Evolutionary conservation across 2,888 invertebrate genomes (phyloP).

Genomic region (Eupsilia transversa): DNA sequence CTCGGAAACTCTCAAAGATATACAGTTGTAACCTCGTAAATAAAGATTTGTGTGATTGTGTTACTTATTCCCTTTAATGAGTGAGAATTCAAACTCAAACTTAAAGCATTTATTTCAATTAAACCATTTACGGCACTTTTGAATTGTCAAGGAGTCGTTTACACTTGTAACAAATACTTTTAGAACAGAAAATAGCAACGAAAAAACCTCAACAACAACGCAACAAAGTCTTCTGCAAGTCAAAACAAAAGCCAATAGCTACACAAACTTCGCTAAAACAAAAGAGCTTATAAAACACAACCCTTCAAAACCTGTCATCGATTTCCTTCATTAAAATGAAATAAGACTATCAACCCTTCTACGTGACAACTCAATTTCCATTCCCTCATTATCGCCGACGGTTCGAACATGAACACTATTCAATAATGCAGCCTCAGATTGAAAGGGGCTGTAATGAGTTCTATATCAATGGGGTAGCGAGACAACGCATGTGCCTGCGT

Average conservation of each 20-base stretch:
- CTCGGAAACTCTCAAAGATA: too few relatives aligned
- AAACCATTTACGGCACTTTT: too few relatives aligned
- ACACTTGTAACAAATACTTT: neutral
- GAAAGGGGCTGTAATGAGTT: conserved; percentile 41
- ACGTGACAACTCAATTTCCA: conserved; percentile 48
- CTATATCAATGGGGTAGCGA: conserved; percentile 14
- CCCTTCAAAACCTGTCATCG: neutral
- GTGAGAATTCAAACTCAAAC: too few relatives aligned
- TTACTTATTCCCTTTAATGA: neutral
- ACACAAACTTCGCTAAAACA: neutral
- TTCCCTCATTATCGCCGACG: conserved; percentile 40
- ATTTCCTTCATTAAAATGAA: conserved; percentile 35
- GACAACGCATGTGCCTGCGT: neutral
- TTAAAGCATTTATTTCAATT: too few relatives aligned
- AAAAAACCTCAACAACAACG: neutral
- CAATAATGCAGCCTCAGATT: conserved; percentile 43
- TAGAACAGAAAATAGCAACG: neutral
- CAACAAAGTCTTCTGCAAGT: neutral
- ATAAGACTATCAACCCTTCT: conserved; percentile 22
- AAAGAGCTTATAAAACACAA: conserved; percentile 19
- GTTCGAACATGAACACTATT: conserved; percentile 45
- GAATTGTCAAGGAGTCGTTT: too few relatives aligned
- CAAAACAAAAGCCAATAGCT: neutral
- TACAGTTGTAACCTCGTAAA: neutral
- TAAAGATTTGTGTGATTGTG: neutral